Base-by-base conservation (phyloP, 2,888 invertebrate genomes). In the Sarcophaga subvicina region DNA sequence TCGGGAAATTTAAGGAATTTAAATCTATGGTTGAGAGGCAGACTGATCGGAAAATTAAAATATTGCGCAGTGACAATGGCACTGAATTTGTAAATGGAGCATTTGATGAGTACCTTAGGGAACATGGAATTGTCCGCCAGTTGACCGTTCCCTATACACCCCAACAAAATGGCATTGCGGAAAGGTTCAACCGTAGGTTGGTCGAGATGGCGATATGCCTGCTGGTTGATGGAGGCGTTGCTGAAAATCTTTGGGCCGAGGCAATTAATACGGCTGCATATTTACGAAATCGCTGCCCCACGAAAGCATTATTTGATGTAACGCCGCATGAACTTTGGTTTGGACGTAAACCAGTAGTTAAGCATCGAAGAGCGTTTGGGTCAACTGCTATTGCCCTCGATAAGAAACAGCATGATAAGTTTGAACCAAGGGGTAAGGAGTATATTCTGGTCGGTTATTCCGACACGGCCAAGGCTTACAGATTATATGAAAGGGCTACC, bases 381-480 rank as follows among this genome's bases (percentile, higher is more conserved):
- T 77, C 66, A 25, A n/a, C 27, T 5, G 76, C 66, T 17, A 49
- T 69, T n/a, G 69, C 77, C 6, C 54, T 77, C 3, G 67, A 69
- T 22, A 77, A 77, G 69, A 77, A 20, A 66, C 54, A 66, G 10
- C 77, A 77, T 45, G 27, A 60, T 37, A 77, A 77, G 45, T 77
- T 77, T 47, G 27, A 54, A 67, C 66, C 66, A 37, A 76, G 59
- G 54, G 76, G 76, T 17, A 76, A 10, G 3, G 59, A 76, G n/a
- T 66, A 76, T 17, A 54, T 63, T 10, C 59, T 77, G 60, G 77
- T 77, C 3, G 77, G 69, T 2, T 77, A 77, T 49, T 77, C 77
- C n/a, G 45, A 64, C 2, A 77, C 62, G 4, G 22, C 85, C 37
- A 85, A 85, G 59, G 85, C 80, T 3, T 85, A 85, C 49, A 17